Evolutionary conservation across 2,888 invertebrate species (phyloP).

Genomic region (Athrips mouffetella): DNA sequence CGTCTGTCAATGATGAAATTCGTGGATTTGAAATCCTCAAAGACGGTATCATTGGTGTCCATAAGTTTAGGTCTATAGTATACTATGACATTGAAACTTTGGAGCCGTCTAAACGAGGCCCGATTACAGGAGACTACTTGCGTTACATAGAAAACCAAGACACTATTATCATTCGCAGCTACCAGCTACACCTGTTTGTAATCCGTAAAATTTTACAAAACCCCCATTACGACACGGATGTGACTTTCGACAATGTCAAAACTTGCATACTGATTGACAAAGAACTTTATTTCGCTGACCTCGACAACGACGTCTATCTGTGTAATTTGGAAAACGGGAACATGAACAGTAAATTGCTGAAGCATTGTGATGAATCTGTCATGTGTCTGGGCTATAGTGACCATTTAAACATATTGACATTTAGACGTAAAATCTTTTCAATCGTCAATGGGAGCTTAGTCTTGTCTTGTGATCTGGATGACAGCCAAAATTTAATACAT

Average conservation of each 20-base stretch:
- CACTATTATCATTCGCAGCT: slow-evolving; percentile 35
- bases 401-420: slow-evolving; percentile 42
- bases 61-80: slow-evolving; percentile 39
- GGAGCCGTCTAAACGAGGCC: slow-evolving; percentile 27
- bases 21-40: slow-evolving; percentile 39
- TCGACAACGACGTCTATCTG: slow-evolving; percentile 41
- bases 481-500: slow-evolving; percentile 37
- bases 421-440: slow-evolving; percentile 42
- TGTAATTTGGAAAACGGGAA: slow-evolving; percentile 31
- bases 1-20: slow-evolving; percentile 42
- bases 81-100: slow-evolving; percentile 51
- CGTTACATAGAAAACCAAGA: slow-evolving; percentile 47
- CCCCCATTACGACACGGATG: slow-evolving; percentile 24
- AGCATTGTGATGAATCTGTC: slow-evolving; percentile 32
- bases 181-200: slow-evolving; percentile 40
- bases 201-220: slow-evolving; percentile 34
- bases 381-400: slow-evolving; percentile 44
- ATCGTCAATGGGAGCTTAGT: slow-evolving; percentile 28
- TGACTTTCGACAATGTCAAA: slow-evolving; percentile 42
- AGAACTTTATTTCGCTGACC: slow-evolving; percentile 40
- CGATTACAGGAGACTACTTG: slow-evolving; percentile 43
- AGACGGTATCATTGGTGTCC: slow-evolving; percentile 48
- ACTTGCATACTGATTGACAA: slow-evolving; percentile 36
- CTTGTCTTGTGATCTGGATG: slow-evolving; percentile 31
- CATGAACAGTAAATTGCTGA: slow-evolving; percentile 27